A percentile compares a stretch with the other conserved stretches of the same genome.
phyloP scores from a whole-genome alignment of 2,113 vertebrate species.

The Trichechus manatus region DNA sequence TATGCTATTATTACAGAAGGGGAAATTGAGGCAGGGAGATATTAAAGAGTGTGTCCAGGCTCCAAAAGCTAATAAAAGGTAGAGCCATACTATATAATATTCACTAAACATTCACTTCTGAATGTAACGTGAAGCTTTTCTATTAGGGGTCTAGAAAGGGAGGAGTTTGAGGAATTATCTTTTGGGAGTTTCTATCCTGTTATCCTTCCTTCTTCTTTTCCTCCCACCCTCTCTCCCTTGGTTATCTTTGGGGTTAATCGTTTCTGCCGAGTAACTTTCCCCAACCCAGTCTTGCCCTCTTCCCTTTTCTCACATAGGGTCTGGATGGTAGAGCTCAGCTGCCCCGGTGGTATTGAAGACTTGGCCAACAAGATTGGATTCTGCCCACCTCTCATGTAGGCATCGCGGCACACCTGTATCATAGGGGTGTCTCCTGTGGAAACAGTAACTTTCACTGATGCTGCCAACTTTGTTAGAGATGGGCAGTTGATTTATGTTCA shows the following conservation, averaged over 20 bases:
- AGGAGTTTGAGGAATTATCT: background rate
- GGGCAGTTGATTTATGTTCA: background rate
- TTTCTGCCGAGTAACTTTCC: constrained; percentile 3
- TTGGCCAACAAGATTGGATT: background rate
- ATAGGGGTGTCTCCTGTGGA: background rate
- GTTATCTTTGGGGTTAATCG: background rate
- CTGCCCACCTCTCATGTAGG: constrained; percentile 46
- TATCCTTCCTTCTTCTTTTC: background rate
- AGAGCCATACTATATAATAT: background rate
- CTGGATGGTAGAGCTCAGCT: background rate
- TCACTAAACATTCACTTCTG: background rate
- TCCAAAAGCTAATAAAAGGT: background rate
- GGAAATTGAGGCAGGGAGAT: background rate
- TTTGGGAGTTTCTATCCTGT: background rate
- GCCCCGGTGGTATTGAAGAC: background rate
- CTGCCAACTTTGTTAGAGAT: background rate
- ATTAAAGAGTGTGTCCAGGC: background rate
- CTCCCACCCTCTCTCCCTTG: background rate
- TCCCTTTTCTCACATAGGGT: background rate
- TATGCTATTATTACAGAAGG: background rate
- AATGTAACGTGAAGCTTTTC: background rate
- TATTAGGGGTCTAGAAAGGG: background rate
- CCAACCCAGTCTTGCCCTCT: background rate
- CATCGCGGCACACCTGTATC: background rate
- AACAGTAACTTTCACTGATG: background rate